Conservation (phyloP, 2,113 vertebrate species). For the Lophochroa leadbeateri region DNA sequence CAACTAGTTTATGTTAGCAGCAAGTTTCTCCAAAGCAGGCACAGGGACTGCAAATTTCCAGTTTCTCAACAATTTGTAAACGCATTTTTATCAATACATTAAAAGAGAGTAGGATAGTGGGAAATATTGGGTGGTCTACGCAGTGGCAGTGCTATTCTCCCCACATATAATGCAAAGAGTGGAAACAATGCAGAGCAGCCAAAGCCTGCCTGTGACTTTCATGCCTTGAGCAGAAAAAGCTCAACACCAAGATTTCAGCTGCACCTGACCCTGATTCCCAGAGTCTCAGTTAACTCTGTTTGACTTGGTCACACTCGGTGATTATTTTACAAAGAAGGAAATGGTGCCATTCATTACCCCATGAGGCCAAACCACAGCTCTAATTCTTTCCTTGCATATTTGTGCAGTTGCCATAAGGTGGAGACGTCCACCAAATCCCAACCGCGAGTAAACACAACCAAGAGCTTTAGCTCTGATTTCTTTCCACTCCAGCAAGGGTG, state of each 20-base stretch:
- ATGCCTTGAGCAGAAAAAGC: neutral
- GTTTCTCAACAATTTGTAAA: neutral
- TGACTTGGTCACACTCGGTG: neutral
- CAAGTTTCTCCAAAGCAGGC: neutral
- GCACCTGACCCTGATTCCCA: neutral
- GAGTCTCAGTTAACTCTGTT: rapidly evolving
- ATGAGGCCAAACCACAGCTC: neutral
- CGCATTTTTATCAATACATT: neutral
- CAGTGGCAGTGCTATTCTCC: neutral
- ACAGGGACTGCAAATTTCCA: neutral
- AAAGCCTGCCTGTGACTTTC: rapidly evolving
- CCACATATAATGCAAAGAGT: rapidly evolving
- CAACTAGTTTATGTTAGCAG: neutral
- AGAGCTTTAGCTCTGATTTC: neutral
- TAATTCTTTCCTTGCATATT: neutral
- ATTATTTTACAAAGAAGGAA: neutral
- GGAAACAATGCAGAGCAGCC: neutral
- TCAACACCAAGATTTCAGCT: neutral
- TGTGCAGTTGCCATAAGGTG: slow-evolving; percentile 15
- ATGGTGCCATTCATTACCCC: neutral
- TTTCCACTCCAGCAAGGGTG: neutral
- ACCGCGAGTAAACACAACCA: rapidly evolving
- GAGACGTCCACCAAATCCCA: neutral
- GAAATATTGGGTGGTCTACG: neutral
- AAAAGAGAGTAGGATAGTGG: neutral